Percentiles rank a stretch among this genome's conserved stretches.
These are phyloP conservation scores for Anorthoa munda DNA, from an alignment of 2,888 invertebrate species.

Conservation along the genomic window DNA sequence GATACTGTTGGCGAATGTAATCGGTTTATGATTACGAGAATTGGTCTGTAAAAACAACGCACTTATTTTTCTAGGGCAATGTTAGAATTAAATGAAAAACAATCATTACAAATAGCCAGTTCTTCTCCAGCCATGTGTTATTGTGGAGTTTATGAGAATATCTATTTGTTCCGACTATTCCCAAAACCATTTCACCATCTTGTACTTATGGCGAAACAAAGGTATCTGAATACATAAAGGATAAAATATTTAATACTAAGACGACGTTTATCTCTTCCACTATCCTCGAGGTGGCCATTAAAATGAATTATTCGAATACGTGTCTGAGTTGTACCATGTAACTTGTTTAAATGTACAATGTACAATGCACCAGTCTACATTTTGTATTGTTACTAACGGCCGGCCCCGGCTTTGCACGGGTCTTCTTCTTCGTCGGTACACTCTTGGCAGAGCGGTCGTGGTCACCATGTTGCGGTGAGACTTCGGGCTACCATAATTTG, in stretches of 20 bases:
- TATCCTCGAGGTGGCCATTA: constrained; percentile 66
- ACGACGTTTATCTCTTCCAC: constrained; percentile 60
- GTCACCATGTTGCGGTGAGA: too few species aligned
- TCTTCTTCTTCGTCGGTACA: too few species aligned
- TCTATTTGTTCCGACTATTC: constrained; percentile 16
- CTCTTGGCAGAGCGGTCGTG: too few species aligned
- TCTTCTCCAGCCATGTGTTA: neutral
- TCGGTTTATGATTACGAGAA: too few species aligned
- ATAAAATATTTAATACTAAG: too few species aligned
- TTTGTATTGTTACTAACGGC: constrained; percentile 5
- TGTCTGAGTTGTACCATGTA: constrained; percentile 52
- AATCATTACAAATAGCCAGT: neutral
- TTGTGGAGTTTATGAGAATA: neutral
- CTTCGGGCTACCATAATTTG: too few species aligned
- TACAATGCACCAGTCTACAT: constrained; percentile 35
- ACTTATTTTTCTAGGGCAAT: neutral
- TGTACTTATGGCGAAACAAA: constrained; percentile 42
- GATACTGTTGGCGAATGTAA: too few species aligned
- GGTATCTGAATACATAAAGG: constrained; percentile 57
- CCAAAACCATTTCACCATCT: constrained; percentile 18
- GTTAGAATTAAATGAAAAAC: constrained; percentile 3
- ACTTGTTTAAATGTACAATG: constrained; percentile 48
- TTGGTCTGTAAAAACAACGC: neutral
- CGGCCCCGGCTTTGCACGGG: too few species aligned
- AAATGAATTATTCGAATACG: constrained; percentile 70